These are phyloP conservation scores for Eutrigla gurnardus DNA, from an alignment of 2,797 vertebrate genomes.

Conservation along the genomic window DNA sequence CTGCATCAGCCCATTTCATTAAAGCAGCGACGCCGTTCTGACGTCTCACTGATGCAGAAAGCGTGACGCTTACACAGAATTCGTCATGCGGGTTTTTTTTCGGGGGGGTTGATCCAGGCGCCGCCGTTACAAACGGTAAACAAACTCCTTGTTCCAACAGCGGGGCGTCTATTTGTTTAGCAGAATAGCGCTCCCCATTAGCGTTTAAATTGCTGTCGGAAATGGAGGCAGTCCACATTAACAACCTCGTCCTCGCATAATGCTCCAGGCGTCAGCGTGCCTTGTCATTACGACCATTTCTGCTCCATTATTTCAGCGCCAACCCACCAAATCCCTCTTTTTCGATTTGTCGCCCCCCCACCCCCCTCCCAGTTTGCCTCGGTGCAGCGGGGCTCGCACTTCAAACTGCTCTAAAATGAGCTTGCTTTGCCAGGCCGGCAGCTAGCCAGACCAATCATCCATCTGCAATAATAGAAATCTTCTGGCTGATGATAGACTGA, in stretches of 20 bases:
- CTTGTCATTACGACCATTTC: slow-evolving; percentile 76
- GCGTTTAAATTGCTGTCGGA: slow-evolving; percentile 73
- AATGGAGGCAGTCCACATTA: slow-evolving; percentile 73
- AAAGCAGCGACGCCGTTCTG: background rate
- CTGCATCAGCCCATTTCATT: background rate
- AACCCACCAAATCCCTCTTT: slow-evolving; percentile 64
- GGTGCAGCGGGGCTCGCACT: slow-evolving; percentile 66
- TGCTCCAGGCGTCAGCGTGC: slow-evolving; percentile 53
- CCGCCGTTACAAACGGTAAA: slow-evolving; percentile 60
- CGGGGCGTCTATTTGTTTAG: slow-evolving; percentile 72
- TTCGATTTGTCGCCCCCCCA: slow-evolving; percentile 14
- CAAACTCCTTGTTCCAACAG: slow-evolving; percentile 67
- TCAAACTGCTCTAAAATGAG: slow-evolving; percentile 76
- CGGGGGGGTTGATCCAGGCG: slow-evolving; percentile 20
- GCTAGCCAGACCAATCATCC: slow-evolving; percentile 82
- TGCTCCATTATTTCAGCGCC: slow-evolving; percentile 76
- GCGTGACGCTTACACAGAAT: slow-evolving; percentile 37
- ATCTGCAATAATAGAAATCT: slow-evolving; percentile 83
- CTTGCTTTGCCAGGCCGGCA: slow-evolving; percentile 77
- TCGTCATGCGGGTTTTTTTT: slow-evolving; percentile 12
- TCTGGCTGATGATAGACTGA: slow-evolving; percentile 81
- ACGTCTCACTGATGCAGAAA: slow-evolving; percentile 16
- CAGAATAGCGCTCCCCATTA: slow-evolving; percentile 71
- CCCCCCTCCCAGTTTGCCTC: slow-evolving; percentile 30
- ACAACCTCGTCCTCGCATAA: slow-evolving; percentile 69